Evolutionary conservation across 1,140 invertebrate species (phyloP), one percentile per base, ranked within the genome.

Genomic region (Druon quercuslanigerum): DNA sequence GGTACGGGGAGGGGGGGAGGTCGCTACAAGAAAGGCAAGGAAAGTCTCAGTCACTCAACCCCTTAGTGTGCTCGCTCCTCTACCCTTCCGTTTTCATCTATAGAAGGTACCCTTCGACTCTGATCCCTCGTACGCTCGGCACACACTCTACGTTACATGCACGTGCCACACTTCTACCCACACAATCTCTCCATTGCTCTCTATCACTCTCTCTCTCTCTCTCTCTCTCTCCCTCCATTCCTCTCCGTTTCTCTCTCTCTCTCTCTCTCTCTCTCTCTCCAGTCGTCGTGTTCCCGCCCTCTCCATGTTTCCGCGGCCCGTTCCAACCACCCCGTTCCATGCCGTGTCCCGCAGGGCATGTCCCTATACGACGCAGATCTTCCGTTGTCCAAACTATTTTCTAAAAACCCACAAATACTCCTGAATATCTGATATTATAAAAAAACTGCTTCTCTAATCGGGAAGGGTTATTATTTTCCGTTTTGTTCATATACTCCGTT

Each of bases 321-420:
- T 90, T 89, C 89, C 89, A 89, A 89, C 90, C 89, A 87, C 88
- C 88, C 88, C 87, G 88, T 89, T 90, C 87, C 89, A 87, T 85
- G 82, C 86, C 87, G 86, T 90, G 89, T 91, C 90, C 89, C 90
- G 90, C 89, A 91, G 90, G 90, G 89, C 89, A 91, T 90, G 90
- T 91, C 88, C 89, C 90, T 90, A 84, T 78, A 80, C 82, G 79
- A 79, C 77, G 60, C 80, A 75, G 83, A 71, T 51, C 79, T 84
- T 25, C 75, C 80, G 81, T 90, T 90, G 89, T 89, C 89, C 87
- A 79, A 75, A 57, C 60, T 40, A 66, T 66, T 40, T 40, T 71
- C 54, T 25, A 17, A 46, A 50, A n/a, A n/a, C 33, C 77, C 19
- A 57, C 75, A 71, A 72, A n/a, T 46, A 14, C n/a, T 66, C 72